Evolutionary conservation across 2,113 vertebrate species (phyloP), one percentile per base, ranked within the genome.

Genomic region (Oriolus oriolus): DNA sequence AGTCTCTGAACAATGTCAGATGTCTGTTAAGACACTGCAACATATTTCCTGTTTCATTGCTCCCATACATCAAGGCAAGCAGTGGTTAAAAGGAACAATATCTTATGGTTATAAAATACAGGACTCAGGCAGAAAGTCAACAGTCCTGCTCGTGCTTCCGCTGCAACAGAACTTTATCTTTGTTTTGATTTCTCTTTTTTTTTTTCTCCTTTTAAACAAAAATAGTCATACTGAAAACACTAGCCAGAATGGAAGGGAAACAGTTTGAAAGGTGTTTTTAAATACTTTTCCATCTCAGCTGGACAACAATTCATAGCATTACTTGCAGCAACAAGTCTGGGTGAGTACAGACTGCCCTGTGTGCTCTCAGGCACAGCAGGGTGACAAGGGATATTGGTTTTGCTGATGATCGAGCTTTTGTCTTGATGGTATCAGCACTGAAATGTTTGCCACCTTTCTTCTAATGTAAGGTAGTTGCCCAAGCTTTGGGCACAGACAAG

Each of bases 181-280:
- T 75, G 37, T 76, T 87, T 86, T 75, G 33, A 35, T 92, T 80
- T 53, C 16, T 71, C 18, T 53, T 4, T 26, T 4, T 18, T 65
- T 49, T 57, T 24, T 23, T 35, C 20, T 16, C 27, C 31, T 53
- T 89, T 90, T 47, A 53, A 65, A 75, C 44, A 76, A 84, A 92
- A 93, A 69, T 26, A 90, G 57, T 39, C 31, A 44, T 44, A 56
- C 16, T 0, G 0, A 90, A 71, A n/a, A 87, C 77, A 59, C 33
- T 10, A 66, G 61, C 37, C 71, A 89, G 73, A 81, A 60, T 69
- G 33, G 84, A 91, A 82, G 44, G 39, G 33, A 90, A 90, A 64
- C 44, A 65, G 79, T 87, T 94, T 88, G 86, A 90, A 93, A 93
- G 56, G 35, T 63, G 44, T 23, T 94, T 88, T 78, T 20, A 87